A percentile compares a stretch with the other conserved stretches of the same genome.
Conservation (phyloP, 2,888 invertebrate genomes). For the Pseudococcus jackbeardsleyi region DNA sequence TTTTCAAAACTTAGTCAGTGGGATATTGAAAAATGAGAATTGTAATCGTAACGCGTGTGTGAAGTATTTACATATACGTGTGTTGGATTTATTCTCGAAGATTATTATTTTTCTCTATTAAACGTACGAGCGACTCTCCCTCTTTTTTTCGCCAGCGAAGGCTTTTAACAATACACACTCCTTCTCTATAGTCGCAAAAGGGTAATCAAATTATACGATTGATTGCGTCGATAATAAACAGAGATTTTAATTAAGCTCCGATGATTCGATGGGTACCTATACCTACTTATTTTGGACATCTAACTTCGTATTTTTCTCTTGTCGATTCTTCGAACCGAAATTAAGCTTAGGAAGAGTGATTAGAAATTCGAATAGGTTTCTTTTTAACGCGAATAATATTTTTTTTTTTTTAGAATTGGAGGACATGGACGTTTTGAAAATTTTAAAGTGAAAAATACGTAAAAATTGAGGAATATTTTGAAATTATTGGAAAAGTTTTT, state of each 20-base stretch:
- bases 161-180: background rate
- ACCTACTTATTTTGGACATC: background rate
- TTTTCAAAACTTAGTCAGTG: background rate
- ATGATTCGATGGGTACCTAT: background rate
- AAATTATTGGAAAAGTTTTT: too few relatives aligned
- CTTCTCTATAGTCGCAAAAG: background rate
- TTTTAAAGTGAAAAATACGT: too few relatives aligned
- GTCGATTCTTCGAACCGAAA: too few relatives aligned
- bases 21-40: conserved; percentile 17
- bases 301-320: too few relatives aligned
- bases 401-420: too few relatives aligned
- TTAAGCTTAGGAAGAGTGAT: too few relatives aligned
- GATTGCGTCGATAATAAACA: conserved; percentile 39
- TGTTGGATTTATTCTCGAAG: background rate
- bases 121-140: background rate
- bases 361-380: too few relatives aligned
- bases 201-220: conserved; percentile 34
- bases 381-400: too few relatives aligned
- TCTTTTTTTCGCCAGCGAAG: background rate
- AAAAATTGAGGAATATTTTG: too few relatives aligned
- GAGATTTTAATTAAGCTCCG: background rate
- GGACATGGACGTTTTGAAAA: too few relatives aligned
- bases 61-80: background rate
- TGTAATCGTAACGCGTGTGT: background rate
- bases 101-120: background rate